These are phyloP conservation scores for Listronotus oregonensis DNA, from an alignment of 1,140 invertebrate species.

Conservation along the genomic window DNA sequence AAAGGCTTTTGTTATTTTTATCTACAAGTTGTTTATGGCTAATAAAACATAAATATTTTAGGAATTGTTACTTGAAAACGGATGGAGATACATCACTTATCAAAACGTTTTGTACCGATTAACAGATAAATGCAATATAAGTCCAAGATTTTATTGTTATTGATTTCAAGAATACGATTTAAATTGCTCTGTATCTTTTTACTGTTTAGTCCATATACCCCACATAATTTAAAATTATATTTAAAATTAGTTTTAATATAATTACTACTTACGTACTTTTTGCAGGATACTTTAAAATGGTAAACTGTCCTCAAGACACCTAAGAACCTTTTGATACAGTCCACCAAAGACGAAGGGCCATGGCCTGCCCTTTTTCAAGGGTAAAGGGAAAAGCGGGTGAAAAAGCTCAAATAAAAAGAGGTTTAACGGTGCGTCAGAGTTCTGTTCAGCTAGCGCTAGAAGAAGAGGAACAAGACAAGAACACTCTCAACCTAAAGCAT, in stretches of 20 bases:
- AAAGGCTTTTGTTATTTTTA: no score
- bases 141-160: no score
- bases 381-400: slow-evolving; percentile 36
- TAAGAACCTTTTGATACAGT: not conserved
- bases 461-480: slow-evolving; percentile 59
- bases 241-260: slow-evolving; percentile 12
- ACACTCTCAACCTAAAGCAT: slow-evolving; percentile 64
- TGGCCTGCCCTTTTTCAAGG: slow-evolving; percentile 50
- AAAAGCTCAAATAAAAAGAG: slow-evolving; percentile 47
- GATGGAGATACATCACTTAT: no score
- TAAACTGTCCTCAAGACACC: not conserved
- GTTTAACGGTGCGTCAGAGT: slow-evolving; percentile 57
- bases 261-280: slow-evolving; percentile 6
- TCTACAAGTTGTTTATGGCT: no score
- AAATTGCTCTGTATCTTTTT: no score
- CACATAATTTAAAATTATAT: no score
- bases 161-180: no score
- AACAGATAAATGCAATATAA: no score
- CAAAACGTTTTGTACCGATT: no score
- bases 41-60: no score
- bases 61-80: no score
- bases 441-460: slow-evolving; percentile 61
- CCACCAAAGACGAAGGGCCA: slow-evolving; percentile 7
- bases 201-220: no score
- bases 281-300: not conserved